Conservation (phyloP, 2,113 vertebrate species). For the Prinia subflava region DNA sequence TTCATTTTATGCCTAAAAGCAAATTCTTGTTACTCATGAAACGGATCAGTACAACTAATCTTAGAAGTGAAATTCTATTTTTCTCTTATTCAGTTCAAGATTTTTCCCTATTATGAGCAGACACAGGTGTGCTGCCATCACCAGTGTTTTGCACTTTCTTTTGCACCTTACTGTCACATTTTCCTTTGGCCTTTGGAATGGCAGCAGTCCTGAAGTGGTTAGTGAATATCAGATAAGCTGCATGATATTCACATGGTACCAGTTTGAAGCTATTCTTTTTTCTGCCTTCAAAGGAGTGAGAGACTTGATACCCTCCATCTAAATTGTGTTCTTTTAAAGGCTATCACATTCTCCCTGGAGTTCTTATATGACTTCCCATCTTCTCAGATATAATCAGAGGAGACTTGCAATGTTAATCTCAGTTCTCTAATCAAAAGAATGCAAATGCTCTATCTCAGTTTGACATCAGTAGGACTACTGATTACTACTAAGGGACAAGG, state of each 20-base stretch:
- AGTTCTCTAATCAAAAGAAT: constrained; percentile 39
- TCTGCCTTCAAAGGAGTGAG: neutral
- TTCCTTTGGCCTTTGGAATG: neutral
- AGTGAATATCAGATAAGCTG: neutral
- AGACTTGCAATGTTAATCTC: constrained; percentile 19
- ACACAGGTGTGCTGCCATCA: neutral
- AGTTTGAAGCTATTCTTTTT: neutral
- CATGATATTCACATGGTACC: neutral
- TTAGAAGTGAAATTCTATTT: neutral
- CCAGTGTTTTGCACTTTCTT: neutral
- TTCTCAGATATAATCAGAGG: constrained; percentile 7
- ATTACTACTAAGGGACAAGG: constrained; percentile 1
- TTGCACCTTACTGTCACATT: neutral
- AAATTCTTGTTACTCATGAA: neutral
- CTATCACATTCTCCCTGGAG: neutral
- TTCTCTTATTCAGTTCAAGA: neutral
- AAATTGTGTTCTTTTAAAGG: neutral
- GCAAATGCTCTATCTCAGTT: constrained; percentile 12
- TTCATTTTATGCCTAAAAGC: neutral
- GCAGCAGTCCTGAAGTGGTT: neutral
- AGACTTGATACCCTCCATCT: neutral
- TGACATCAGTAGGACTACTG: constrained; percentile 15
- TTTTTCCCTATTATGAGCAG: neutral
- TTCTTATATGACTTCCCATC: neutral
- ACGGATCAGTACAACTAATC: neutral